These are phyloP conservation scores for silkworm (Bombyx mori) DNA, from an alignment of 1,140 invertebrate species.

Conservation along the genomic window DNA sequence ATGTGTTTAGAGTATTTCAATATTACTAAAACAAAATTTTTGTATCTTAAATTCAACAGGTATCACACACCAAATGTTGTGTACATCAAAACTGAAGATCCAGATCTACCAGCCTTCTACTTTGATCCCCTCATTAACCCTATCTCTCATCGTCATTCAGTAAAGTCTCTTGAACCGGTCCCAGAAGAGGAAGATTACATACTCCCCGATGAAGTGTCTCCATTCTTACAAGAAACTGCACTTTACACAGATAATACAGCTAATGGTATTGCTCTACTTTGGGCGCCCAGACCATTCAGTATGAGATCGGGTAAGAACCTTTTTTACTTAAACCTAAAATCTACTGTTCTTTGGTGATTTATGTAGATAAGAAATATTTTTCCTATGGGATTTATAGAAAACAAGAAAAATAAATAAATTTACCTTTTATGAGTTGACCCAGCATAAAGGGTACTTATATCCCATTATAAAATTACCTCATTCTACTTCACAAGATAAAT, in stretches of 20 bases:
- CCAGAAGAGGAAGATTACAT: slow-evolving; percentile 97
- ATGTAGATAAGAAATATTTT: too few relatives aligned
- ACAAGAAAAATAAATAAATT: too few relatives aligned
- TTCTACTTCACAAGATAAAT: too few relatives aligned
- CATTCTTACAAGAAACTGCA: slow-evolving; percentile 95
- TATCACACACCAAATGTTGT: slow-evolving; percentile 99
- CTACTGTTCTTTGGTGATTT: too few relatives aligned
- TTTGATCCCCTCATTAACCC: slow-evolving; percentile 99
- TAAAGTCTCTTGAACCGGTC: slow-evolving; percentile 86
- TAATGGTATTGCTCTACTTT: slow-evolving; percentile 98
- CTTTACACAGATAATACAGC: slow-evolving; percentile 99
- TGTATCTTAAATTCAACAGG: slow-evolving; percentile 72
- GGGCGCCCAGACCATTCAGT: slow-evolving; percentile 98
- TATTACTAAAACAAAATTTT: not conserved
- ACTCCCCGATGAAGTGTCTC: slow-evolving; percentile 90
- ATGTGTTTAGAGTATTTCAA: too few relatives aligned
- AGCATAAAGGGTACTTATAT: too few relatives aligned
- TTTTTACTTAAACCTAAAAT: slow-evolving; percentile 4
- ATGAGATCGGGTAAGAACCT: slow-evolving; percentile 83
- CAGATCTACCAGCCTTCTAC: slow-evolving; percentile 99
- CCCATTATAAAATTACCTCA: too few relatives aligned
- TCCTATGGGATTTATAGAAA: too few relatives aligned
- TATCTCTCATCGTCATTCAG: slow-evolving; percentile 94
- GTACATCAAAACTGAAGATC: slow-evolving; percentile 99
- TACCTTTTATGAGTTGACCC: too few relatives aligned